Evolutionary conservation across 2,113 vertebrate species (phyloP), one percentile per base, ranked within the genome.

Genomic region (Podarcis cretensis): DNA sequence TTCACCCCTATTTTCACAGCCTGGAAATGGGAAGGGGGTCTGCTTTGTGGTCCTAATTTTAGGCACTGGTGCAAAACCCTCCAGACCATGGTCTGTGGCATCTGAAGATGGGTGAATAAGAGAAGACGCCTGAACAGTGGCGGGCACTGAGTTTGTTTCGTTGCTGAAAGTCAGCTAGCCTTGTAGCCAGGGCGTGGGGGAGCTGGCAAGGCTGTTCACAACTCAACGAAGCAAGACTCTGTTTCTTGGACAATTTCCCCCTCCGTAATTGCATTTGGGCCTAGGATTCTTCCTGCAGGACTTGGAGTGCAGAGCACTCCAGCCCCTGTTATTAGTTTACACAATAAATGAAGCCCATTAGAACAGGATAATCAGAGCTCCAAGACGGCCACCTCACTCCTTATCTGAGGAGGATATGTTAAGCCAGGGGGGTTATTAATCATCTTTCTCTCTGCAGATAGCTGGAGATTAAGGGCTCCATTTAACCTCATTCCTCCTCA

Each of bases 261-360:
- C 66, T 89, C 88, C 65, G 82, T 95, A 96, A 95, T 95, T 92
- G 93, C 86, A 94, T 95, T 95, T 95, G 89, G 85, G 54, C 85
- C 78, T 21, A 71, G 85, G 82, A 84, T 90, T 93, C 90, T 93
- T 95, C 91, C 89, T 89, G 89, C 54, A 90, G 91, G 93, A 87
- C 63, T 91, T 81, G 68, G 89, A 69, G 84, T 88, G 84, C 81
- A 54, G 59, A 73, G 12, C 75, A 79, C 71, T 93, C 89, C 87
- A 85, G 77, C 81, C 65, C 71, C 85, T 81, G 84, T 95, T 91
- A 93, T 95, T 95, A 95, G 95, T 96, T 96, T 95, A 95, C 88
- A 90, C 93, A 94, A 94, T 93, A 94, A 95, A 94, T 94, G 92
- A 94, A 95, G 87, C 87, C 91, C 90, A 94, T 95, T 94, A 95